phyloP scores from a whole-genome alignment of 1,140 invertebrate species.

The Phocides pigmalion region DNA sequence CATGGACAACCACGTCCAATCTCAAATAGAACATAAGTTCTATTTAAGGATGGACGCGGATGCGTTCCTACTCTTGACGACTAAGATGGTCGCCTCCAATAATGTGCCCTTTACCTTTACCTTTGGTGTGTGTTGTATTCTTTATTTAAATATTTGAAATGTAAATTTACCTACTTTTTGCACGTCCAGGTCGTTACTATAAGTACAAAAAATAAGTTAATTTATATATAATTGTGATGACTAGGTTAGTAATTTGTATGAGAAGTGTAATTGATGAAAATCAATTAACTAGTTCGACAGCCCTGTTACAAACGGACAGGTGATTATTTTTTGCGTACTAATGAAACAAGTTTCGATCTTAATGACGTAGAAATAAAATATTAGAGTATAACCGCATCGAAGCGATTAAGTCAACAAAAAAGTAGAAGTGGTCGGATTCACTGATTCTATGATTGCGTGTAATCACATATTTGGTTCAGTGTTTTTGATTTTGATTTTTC shows the following conservation, averaged over 20 bases:
- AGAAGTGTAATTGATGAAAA: background rate
- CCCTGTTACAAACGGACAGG: conserved; percentile 17
- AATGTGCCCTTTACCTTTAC: no score
- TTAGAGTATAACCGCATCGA: conserved; percentile 27
- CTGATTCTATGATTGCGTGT: conserved; percentile 10
- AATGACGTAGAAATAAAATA: conserved; percentile 36
- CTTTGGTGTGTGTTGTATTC: no score
- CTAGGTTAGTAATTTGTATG: background rate
- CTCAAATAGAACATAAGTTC: no score
- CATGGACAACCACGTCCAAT: no score
- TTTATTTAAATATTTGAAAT: no score
- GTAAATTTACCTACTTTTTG: no score
- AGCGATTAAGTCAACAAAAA: conserved; percentile 29
- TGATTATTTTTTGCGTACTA: conserved; percentile 37
- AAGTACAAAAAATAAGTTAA: no score
- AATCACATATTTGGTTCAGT: conserved; percentile 5
- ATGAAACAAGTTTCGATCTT: conserved; percentile 33
- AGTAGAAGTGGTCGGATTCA: conserved; percentile 25
- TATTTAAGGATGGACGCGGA: no score
- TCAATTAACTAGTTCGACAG: background rate
- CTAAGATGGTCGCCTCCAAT: no score
- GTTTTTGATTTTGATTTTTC: background rate
- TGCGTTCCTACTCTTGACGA: no score
- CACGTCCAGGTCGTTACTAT: no score
- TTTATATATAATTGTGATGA: background rate